Percentiles rank a stretch among this genome's conserved stretches.
Conservation (phyloP, 2,888 invertebrate species). For the Calameuta idolon region DNA sequence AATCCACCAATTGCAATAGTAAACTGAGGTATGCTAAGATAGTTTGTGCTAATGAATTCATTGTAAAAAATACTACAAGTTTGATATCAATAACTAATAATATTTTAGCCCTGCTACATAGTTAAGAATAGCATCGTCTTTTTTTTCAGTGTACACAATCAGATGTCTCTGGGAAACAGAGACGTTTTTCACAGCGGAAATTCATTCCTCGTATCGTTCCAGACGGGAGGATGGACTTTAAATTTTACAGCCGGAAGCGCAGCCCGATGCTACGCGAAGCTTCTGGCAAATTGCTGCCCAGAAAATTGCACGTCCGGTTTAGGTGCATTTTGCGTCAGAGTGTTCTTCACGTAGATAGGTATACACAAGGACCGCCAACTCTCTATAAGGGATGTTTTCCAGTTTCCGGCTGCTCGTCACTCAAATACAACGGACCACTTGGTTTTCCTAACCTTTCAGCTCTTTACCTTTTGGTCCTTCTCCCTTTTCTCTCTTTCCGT, state of each 20-base stretch:
- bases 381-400: not conserved
- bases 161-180: not conserved
- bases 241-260: slow-evolving; percentile 49
- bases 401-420: slow-evolving; percentile 38
- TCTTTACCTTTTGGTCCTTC: slow-evolving; percentile 17
- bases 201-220: not conserved
- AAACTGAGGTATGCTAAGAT: no score
- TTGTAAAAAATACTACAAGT: no score
- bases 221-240: slow-evolving; percentile 2
- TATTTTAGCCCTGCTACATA: no score
- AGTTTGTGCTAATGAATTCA: no score
- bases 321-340: slow-evolving; percentile 43
- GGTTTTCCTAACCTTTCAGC: slow-evolving; percentile 13
- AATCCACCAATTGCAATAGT: no score
- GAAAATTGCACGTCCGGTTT: slow-evolving; percentile 49
- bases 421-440: slow-evolving; percentile 31
- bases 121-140: no score
- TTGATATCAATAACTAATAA: no score
- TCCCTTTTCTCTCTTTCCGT: slow-evolving; percentile 9
- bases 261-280: slow-evolving; percentile 40
- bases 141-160: no score
- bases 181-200: not conserved
- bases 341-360: slow-evolving; percentile 22
- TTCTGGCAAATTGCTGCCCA: slow-evolving; percentile 44
- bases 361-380: not conserved